A percentile compares a stretch with the other conserved stretches of the same genome.
phyloP scores from a whole-genome alignment of 2,113 vertebrate genomes.

The Bungarus multicinctus region DNA sequence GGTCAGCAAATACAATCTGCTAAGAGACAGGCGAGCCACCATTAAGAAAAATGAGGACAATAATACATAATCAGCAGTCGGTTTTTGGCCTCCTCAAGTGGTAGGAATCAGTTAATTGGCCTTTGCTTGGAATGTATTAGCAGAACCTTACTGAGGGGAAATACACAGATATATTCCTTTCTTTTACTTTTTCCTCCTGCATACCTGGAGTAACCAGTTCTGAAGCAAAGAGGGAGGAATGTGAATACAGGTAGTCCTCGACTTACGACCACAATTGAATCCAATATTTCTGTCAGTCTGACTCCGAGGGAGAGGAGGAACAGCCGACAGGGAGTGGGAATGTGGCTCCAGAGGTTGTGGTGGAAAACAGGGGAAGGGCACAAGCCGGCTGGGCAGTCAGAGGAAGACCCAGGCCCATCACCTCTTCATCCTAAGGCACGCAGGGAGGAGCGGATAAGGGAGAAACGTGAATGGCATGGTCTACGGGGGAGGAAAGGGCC shows the following conservation, averaged over 20 bases:
- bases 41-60: conserved; percentile 29
- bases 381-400: too few species aligned
- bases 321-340: too few species aligned
- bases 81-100: conserved; percentile 9
- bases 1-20: conserved; percentile 39
- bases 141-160: conserved; percentile 36
- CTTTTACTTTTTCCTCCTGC: not conserved
- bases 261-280: not conserved
- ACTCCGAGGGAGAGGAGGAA: too few species aligned
- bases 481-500: too few species aligned
- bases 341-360: too few species aligned
- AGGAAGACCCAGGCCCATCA: too few species aligned
- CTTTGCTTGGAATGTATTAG: conserved; percentile 52
- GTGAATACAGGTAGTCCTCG: not conserved
- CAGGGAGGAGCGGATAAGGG: too few species aligned
- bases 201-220: not conserved
- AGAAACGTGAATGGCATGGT: too few species aligned
- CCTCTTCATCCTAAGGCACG: too few species aligned
- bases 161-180: conserved; percentile 25
- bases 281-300: too few species aligned
- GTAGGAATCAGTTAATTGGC: conserved; percentile 43
- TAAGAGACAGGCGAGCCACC: conserved; percentile 25
- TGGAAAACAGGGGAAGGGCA: too few species aligned
- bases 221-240: not conserved
- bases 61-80: conserved; percentile 27